phyloP scores from a whole-genome alignment of 2,113 vertebrate species.

The Saguinus midas region DNA sequence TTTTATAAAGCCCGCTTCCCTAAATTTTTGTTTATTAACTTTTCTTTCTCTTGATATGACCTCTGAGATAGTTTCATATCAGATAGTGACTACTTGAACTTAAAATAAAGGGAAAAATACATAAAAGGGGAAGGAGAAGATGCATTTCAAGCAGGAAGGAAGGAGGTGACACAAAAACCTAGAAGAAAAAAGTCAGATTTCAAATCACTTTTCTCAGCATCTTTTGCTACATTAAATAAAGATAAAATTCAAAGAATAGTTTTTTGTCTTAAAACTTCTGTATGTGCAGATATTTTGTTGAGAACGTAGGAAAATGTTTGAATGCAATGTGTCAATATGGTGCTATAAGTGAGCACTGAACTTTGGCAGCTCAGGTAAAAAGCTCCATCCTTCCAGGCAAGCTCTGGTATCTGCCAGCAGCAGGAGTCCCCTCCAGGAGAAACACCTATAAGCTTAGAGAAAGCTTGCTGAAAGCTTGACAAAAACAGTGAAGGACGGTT shows the following conservation, averaged over 20 bases:
- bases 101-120: neutral
- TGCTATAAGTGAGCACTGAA: neutral
- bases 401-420: neutral
- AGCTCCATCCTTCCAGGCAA: neutral
- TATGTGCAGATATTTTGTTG: neutral
- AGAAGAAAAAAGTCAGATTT: neutral
- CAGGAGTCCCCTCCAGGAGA: neutral
- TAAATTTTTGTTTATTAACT: neutral
- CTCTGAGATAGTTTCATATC: neutral
- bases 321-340: neutral
- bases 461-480: neutral
- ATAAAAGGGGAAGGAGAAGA: neutral
- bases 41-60: neutral
- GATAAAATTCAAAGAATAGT: neutral
- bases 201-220: neutral
- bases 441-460: neutral
- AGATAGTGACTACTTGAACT: neutral
- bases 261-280: neutral
- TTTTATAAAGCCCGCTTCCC: neutral
- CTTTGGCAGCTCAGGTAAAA: neutral
- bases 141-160: neutral
- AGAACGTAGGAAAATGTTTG: neutral
- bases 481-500: slow-evolving; percentile 38
- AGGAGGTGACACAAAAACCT: neutral
- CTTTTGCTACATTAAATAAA: neutral